Base-by-base conservation (phyloP, 2,797 vertebrate genomes). In the Calcarius lapponicus region DNA sequence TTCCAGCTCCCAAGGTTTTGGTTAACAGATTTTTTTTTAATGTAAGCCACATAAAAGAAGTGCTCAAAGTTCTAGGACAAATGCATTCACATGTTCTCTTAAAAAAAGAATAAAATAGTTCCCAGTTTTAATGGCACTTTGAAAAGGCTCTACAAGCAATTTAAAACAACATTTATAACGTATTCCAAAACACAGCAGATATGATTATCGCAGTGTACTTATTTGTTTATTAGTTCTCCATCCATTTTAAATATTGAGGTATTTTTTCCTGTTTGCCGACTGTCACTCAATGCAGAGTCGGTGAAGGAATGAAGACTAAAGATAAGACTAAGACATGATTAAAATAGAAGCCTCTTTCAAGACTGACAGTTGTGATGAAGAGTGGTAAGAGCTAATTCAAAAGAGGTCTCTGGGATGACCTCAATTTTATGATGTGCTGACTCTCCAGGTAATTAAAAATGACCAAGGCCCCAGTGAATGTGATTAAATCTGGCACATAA, bases 391-490 rank as follows among this genome's bases (percentile, higher is more conserved):
- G 73, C 42, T 96, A 94, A 96, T 96, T 95, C 84, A 86, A 69
- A 71, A 60, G 76, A 89, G 80, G 80, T 80, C 81, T 93, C 62
- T 57, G 21, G 36, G 75, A 86, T 80, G 90, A 97, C 97, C 90
- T 94, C 82, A 84, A 91, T 97, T 97, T 96, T 94, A 93, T 94
- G 90, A 97, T 94, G 47, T 61, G 66, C 91, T 97, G 88, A 84
- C 45, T 94, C 64, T 95, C 76, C 69, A 69, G 74, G 89, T 97
- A 96, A 97, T 96, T 96, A 96, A 96, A 96, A 95, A 90, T 32
- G 67, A 73, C 72, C 67, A 92, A 90, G 36, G 40, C 36, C 36
- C 22, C 34, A 57, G 13, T 92, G 91, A 95, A 93, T 78, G 17
- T 95, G 91, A 96, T 90, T 97, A 75, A 93, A 96, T 90, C 83